Conservation (phyloP, 2,797 vertebrate genomes). For the Hypotaenidia okinawae region DNA sequence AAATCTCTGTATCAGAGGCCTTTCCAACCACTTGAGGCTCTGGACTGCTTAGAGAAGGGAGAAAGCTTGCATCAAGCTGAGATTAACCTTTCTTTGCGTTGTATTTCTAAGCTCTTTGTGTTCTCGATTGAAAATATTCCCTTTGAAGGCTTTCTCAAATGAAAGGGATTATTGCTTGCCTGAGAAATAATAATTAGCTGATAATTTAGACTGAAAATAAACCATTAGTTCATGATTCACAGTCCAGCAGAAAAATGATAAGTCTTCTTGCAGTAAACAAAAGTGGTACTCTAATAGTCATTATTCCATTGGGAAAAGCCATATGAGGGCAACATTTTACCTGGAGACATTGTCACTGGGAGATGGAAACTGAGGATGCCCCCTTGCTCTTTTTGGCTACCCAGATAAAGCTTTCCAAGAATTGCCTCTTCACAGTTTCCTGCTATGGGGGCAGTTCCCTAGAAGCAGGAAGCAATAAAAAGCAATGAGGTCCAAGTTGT, state of each 20-base stretch:
- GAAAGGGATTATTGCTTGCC: conserved; percentile 13
- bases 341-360: neutral
- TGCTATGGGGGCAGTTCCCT: neutral
- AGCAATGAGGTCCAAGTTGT: neutral
- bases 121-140: conserved; percentile 37
- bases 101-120: conserved; percentile 1
- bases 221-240: neutral
- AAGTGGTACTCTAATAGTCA: neutral
- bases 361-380: neutral
- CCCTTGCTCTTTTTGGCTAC: neutral
- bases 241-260: neutral
- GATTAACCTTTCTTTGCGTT: conserved; percentile 32
- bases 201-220: conserved; percentile 38
- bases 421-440: neutral
- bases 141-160: conserved; percentile 25
- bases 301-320: neutral
- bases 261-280: neutral
- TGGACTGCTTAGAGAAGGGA: neutral
- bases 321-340: neutral
- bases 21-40: neutral
- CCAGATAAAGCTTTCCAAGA: neutral
- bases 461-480: neutral
- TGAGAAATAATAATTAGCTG: conserved; percentile 48
- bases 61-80: neutral
- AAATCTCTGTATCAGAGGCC: neutral